Conservation (phyloP, 1,140 invertebrate genomes). For the Armadillidium nasatum region DNA sequence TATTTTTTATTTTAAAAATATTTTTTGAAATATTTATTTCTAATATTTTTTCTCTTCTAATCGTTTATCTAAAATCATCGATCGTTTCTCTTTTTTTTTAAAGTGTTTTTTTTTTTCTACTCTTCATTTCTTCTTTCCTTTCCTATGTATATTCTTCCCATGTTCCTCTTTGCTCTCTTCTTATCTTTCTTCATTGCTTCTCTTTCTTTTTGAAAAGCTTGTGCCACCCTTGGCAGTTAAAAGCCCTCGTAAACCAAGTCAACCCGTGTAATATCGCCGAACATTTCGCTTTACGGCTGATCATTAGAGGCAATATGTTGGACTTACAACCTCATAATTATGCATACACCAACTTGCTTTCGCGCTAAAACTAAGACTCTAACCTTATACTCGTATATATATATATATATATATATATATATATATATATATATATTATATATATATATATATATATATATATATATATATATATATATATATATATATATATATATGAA, state of each 20-base stretch:
- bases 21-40: no score
- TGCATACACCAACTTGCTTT: not conserved
- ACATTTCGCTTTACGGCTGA: not conserved
- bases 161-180: not conserved
- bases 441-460: no score
- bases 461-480: no score
- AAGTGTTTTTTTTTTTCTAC: not conserved
- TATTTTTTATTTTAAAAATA: no score
- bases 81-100: no score
- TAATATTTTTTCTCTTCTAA: no score
- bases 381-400: not conserved
- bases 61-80: no score
- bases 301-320: conserved; percentile 1
- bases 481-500: no score
- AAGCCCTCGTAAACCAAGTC: not conserved
- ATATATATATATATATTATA: no score
- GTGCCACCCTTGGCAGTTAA: not conserved
- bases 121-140: not conserved
- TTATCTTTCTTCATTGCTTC: not conserved
- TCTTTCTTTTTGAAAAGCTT: not conserved
- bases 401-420: no score
- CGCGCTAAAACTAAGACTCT: not conserved
- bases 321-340: conserved; percentile 7
- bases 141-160: not conserved
- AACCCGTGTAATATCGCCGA: not conserved